Evolutionary conservation across 23 tunicate species (phyloP).

Genomic region (Trididemnum nubilum): DNA sequence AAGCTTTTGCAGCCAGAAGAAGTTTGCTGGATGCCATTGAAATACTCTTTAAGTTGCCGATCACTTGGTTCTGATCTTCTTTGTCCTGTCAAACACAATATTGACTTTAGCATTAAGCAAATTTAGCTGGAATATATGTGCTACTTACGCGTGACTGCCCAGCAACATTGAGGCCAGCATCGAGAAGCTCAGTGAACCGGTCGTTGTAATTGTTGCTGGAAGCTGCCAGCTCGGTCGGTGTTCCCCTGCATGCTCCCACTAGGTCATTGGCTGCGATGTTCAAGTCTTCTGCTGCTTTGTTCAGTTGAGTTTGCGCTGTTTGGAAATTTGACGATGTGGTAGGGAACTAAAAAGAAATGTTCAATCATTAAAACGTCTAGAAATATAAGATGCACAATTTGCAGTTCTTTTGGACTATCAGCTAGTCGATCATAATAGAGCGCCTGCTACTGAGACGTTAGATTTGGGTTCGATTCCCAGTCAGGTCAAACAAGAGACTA

Average conservation of each 20-base stretch:
- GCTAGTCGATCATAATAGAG: neutral
- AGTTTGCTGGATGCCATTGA: conserved; percentile 97
- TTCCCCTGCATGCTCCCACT: conserved; percentile 92
- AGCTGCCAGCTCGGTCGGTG: conserved; percentile 79
- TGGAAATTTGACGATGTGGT: conserved; percentile 77
- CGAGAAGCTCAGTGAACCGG: conserved; percentile 60
- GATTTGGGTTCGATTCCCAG: too few species aligned
- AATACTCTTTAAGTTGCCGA: conserved; percentile 88
- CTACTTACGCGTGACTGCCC: conserved; percentile 82
- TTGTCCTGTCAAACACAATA: conserved; percentile 48
- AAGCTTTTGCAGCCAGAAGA: conserved; percentile 93
- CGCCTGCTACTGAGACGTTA: too few species aligned
- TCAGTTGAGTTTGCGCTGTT: conserved; percentile 78
- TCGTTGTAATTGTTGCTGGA: conserved; percentile 84
- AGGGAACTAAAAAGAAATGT: conserved; percentile 55
- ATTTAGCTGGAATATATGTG: too few species aligned
- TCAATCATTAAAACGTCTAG: neutral
- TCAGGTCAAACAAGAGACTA: neutral
- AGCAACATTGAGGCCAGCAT: conserved; percentile 87
- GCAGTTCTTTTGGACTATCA: neutral
- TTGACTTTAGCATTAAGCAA: too few species aligned
- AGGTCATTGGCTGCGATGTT: conserved; percentile 95
- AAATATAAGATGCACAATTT: neutral
- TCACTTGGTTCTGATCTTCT: conserved; percentile 87
- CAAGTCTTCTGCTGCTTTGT: conserved; percentile 91